Base-by-base conservation (phyloP, 2,888 invertebrate species). In the Lamellibrachia satsuma region DNA sequence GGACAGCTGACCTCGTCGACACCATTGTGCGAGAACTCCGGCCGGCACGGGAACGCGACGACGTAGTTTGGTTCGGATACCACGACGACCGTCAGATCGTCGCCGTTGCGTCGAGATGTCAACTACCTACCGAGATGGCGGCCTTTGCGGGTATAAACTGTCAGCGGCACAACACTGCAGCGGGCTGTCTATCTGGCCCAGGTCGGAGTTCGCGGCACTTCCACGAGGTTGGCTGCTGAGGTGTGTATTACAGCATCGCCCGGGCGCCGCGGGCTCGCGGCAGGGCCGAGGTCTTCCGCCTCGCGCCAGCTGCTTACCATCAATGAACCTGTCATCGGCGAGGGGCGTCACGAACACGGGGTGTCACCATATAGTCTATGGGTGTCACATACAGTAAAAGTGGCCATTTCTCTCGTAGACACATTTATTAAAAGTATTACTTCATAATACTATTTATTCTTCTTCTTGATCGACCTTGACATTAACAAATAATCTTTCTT, bases 11-110 rank as follows among this genome's bases (percentile, higher is more conserved):
- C 75, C 22, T 22, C 75, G 75, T 22, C 75, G 75, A 75, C 75
- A 22, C 75, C 75, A 75, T 75, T 75, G 75, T 75, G n/a, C 75
- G 75, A 75, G 75, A n/a, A 75, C 75, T 75, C 75, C 75, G 75
- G n/a, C 75, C 15, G 6, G 15, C n/a, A 22, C 75, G 39, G 39
- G 39, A 39, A 39, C 39, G 39, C 39, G 22, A 75, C 75, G 75
- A 75, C 22, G 6, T n/a, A n/a, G 22, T 6, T 75, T 75, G 15
- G 6, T 4, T 75, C 75, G 75, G n/a, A 15, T 75, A 75, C 15
- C 75, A 75, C 22, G 39, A 39, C 22, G 22, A 15, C 75, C 75
- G 75, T 39, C 15, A 22, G 22, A 15, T 75, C 75, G n/a, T 75
- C 22, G 75, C 75, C 75, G 15, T n/a, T 6, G 15, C 11, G 75